A percentile compares a stretch with the other conserved stretches of the same genome.
phyloP scores from a whole-genome alignment of 1,140 invertebrate genomes.

The Meteorus sp. region DNA sequence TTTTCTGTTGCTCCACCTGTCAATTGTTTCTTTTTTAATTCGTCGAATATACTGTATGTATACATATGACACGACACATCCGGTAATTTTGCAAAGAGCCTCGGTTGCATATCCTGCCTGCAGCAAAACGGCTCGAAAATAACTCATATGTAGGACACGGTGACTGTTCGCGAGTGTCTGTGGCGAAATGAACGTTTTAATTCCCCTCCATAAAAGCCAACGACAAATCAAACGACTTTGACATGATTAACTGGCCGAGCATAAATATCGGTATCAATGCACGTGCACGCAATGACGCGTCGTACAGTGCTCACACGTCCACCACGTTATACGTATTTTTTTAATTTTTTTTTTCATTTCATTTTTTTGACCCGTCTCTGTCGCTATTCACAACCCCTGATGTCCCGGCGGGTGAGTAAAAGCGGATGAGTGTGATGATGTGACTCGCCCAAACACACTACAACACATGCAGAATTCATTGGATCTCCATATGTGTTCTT shows the following conservation, averaged over 20 bases:
- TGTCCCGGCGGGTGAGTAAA: not conserved
- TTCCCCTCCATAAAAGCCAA: conserved; percentile 59
- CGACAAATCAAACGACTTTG: conserved; percentile 60
- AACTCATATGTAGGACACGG: conserved; percentile 47
- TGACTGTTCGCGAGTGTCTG: conserved; percentile 56
- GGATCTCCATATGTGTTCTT: no score
- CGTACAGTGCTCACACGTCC: conserved; percentile 38
- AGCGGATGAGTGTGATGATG: not conserved
- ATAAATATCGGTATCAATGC: conserved; percentile 60
- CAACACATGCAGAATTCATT: no score
- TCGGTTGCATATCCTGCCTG: conserved; percentile 28
- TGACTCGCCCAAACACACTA: not conserved
- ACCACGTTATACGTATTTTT: conserved; percentile 21
- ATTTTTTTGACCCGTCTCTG: not conserved
- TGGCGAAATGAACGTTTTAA: conserved; percentile 60
- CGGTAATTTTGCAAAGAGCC: conserved; percentile 57
- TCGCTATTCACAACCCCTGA: not conserved
- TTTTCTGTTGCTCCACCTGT: no score
- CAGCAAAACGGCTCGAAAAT: conserved; percentile 44
- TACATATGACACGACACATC: conserved; percentile 30
- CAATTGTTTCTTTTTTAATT: conserved; percentile 35
- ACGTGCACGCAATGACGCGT: conserved; percentile 55
- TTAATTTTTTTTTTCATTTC: not conserved
- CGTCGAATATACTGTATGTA: conserved; percentile 25
- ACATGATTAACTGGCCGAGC: conserved; percentile 59